Evolutionary conservation across 2,888 invertebrate species (phyloP), one percentile per base, ranked within the genome.

Genomic region (Gryllus longicercus): DNA sequence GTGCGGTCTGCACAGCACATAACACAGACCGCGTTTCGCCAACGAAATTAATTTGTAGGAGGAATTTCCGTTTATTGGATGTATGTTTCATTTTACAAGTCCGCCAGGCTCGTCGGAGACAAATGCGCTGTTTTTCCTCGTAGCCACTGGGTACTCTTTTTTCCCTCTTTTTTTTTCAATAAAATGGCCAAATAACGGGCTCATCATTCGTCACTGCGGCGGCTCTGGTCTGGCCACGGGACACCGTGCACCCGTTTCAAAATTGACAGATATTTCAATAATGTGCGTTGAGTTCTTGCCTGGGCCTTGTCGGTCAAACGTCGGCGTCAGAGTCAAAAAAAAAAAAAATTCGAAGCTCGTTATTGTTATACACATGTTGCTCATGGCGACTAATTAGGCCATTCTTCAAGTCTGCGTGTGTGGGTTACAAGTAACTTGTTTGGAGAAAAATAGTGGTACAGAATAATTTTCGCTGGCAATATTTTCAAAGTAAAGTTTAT

Each of bases 41-140:
- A 38, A 38, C n/a, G n/a, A 63, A 63, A 63, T 63, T 63, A 63
- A 63, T 63, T 63, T 63, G 63, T 63, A 18, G 63, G 11, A 63
- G 63, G 63, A 63, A 63, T 63, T 63, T 63, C n/a, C 63, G 63
- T n/a, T 63, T 63, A 63, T 63, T 63, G 63, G 63, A 63, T 63
- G 16, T 63, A 14, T n/a, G n/a, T 14, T 18, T 14, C 63, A 18
- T 18, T 63, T 14, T 63, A 63, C 63, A n/a, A 18, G 63, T 63
- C 16, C 63, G 14, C 16, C 14, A n/a, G 16, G 8, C 63, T 63
- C 14, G 63, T 10, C n/a, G 63, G 63, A 63, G 63, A 63, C 63
- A 63, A 63, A 63, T 63, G 63, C 63, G n/a, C 16, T n/a, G 63
- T n/a, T 63, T 63, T 63, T 63, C 16, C 63, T 63, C 14, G 63